Conservation (phyloP, 30 jellyfish, hydroid and myxozoan genomes). For the Hydra vulgaris region DNA sequence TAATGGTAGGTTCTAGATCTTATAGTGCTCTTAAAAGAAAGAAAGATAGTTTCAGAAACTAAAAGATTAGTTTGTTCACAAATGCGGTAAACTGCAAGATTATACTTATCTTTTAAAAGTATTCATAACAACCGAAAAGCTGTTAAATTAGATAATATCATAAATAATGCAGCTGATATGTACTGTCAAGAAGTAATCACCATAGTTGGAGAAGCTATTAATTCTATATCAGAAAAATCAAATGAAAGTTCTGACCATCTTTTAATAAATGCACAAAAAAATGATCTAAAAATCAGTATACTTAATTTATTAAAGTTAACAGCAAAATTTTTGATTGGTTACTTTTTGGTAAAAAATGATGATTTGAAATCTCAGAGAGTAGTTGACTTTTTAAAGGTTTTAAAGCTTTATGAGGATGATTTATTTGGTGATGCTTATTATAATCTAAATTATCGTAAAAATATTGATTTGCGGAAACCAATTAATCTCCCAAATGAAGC, state of each 20-base stretch:
- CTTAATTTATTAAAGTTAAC: slow-evolving; percentile 5
- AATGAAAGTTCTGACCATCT: slow-evolving; percentile 3
- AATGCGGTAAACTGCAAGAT: slow-evolving; percentile 13
- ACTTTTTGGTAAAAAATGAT: slow-evolving; percentile 10
- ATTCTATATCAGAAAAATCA: not conserved
- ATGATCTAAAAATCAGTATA: slow-evolving; percentile 12
- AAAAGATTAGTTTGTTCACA: slow-evolving; percentile 1
- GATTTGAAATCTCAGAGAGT: slow-evolving; percentile 19
- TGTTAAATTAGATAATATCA: not conserved
- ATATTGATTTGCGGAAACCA: slow-evolving; percentile 16
- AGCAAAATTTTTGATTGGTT: slow-evolving; percentile 18
- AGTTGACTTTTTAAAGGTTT: slow-evolving; percentile 13
- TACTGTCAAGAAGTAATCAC: slow-evolving; percentile 12
- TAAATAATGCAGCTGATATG: slow-evolving; percentile 18
- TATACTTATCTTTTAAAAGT: slow-evolving; percentile 3
- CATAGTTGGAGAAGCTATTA: slow-evolving; percentile 5
- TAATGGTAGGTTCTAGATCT: slow-evolving; percentile 13
- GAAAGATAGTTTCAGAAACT: slow-evolving; percentile 7
- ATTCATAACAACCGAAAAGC: not conserved
- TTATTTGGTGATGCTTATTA: slow-evolving; percentile 26
- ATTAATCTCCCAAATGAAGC: slow-evolving; percentile 21
- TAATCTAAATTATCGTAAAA: slow-evolving; percentile 6
- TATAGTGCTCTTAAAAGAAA: not conserved
- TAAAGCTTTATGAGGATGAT: slow-evolving; percentile 14
- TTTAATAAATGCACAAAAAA: slow-evolving; percentile 4